These are phyloP conservation scores for Nephrotoma guestfalica DNA, from an alignment of 2,888 invertebrate species.

Conservation along the genomic window DNA sequence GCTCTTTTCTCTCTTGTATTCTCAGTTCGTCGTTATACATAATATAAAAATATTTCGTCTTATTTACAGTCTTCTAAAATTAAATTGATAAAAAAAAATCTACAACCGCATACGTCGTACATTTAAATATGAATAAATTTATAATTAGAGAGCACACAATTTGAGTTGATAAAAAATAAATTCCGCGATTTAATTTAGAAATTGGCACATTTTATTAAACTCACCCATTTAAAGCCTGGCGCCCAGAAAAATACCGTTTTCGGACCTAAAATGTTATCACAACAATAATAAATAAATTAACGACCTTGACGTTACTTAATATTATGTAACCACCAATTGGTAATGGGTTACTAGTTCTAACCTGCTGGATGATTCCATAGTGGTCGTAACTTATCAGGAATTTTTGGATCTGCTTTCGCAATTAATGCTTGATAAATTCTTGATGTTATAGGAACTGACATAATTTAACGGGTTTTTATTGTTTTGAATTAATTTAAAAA, in stretches of 20 bases:
- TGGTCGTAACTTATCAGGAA: conserved; percentile 67
- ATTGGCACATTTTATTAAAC: conserved; percentile 18
- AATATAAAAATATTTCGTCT: not conserved
- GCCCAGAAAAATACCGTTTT: conserved; percentile 99
- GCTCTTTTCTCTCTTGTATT: not conserved
- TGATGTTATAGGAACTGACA: conserved; percentile 12
- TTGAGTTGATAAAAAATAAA: not conserved
- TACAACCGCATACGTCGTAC: not conserved
- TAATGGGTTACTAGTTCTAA: conserved; percentile 26
- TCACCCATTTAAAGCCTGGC: conserved; percentile 95
- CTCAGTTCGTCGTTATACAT: not conserved
- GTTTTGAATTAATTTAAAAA: not conserved
- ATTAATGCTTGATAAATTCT: conserved; percentile 27
- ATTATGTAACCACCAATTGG: not conserved
- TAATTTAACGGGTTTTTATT: not conserved
- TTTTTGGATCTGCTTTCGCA: conserved; percentile 49
- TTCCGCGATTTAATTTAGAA: not conserved
- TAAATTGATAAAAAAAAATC: not conserved
- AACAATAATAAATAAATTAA: conserved; percentile 4
- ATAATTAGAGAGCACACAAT: not conserved
- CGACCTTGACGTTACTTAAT: not conserved
- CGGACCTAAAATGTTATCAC: conserved; percentile 54
- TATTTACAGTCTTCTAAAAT: not conserved
- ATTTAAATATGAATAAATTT: not conserved
- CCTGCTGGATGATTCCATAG: conserved; percentile 96